phyloP scores from a whole-genome alignment of 2,888 invertebrate genomes.

The Xanthia togata region DNA sequence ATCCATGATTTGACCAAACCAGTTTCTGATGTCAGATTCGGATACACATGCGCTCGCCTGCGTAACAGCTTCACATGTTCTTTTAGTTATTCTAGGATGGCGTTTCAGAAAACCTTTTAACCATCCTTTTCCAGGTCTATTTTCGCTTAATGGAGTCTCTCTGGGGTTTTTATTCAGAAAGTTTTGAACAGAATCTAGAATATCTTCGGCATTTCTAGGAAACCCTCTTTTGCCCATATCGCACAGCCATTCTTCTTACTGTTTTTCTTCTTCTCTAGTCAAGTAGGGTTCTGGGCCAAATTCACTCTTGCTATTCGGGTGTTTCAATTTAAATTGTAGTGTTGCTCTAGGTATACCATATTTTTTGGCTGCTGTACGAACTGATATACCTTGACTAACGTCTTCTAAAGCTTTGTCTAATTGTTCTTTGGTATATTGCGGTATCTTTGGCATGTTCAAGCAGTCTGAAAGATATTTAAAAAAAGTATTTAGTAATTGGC shows the following conservation, averaged over 20 bases:
- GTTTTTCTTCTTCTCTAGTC: conserved; percentile 12
- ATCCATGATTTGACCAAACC: conserved; percentile 22
- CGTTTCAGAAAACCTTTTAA: conserved; percentile 13
- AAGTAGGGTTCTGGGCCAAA: conserved; percentile 9
- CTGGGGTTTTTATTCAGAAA: conserved; percentile 5
- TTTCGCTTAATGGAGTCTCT: neutral
- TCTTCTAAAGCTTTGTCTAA: conserved; percentile 1
- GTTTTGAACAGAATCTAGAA: conserved; percentile 17
- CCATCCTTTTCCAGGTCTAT: neutral
- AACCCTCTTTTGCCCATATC: conserved; percentile 4
- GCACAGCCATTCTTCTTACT: conserved; percentile 10
- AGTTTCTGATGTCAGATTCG: conserved; percentile 23
- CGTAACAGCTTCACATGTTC: neutral
- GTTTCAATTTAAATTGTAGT: neutral
- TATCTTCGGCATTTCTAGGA: conserved; percentile 14
- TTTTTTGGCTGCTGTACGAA: neutral
- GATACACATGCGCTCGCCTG: conserved; percentile 7
- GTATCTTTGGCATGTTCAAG: neutral
- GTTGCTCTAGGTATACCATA: neutral
- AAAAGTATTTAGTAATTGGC: neutral
- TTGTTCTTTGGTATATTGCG: neutral
- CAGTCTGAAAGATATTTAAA: neutral
- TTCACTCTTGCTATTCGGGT: neutral
- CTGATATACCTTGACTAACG: neutral
- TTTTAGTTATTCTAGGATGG: conserved; percentile 6